Evolutionary conservation across 2,888 invertebrate species (phyloP).

Genomic region (Salticus scenicus): DNA sequence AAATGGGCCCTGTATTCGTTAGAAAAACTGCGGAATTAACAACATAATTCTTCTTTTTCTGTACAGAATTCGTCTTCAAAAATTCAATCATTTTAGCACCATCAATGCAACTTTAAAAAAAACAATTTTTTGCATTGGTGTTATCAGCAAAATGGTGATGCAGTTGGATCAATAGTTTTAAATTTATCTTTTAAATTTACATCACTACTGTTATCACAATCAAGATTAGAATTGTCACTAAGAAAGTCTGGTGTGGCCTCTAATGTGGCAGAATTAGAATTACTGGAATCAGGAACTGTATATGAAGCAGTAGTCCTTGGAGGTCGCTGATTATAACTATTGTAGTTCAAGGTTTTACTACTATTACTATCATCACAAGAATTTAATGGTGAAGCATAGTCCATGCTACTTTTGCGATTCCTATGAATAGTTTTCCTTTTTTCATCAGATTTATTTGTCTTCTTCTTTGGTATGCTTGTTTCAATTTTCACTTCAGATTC

Average conservation of each 20-base stretch:
- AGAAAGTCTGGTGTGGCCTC: slow-evolving; percentile 36
- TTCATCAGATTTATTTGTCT: slow-evolving; percentile 41
- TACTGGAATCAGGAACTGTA: not conserved
- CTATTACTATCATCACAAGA: slow-evolving; percentile 72
- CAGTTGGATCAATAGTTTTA: slow-evolving; percentile 77
- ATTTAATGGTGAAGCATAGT: slow-evolving; percentile 75
- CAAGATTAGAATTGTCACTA: slow-evolving; percentile 56
- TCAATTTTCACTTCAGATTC: not conserved
- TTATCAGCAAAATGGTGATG: slow-evolving; percentile 76
- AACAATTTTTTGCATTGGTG: not conserved
- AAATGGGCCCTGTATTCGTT: too few relatives aligned
- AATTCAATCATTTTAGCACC: too few relatives aligned
- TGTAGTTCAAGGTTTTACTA: slow-evolving; percentile 72
- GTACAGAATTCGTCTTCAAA: too few relatives aligned
- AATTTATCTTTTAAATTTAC: slow-evolving; percentile 75
- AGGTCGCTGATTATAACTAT: slow-evolving; percentile 74
- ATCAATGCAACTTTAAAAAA: not conserved
- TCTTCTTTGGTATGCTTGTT: slow-evolving; percentile 48
- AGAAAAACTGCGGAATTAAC: too few relatives aligned
- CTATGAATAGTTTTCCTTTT: slow-evolving; percentile 70
- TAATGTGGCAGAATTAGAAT: not conserved
- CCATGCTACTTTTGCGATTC: slow-evolving; percentile 74
- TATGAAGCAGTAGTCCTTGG: slow-evolving; percentile 23
- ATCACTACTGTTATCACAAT: slow-evolving; percentile 64
- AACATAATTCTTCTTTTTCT: too few relatives aligned